Conservation (phyloP, 1,140 invertebrate species). For the Panonychus citri region DNA sequence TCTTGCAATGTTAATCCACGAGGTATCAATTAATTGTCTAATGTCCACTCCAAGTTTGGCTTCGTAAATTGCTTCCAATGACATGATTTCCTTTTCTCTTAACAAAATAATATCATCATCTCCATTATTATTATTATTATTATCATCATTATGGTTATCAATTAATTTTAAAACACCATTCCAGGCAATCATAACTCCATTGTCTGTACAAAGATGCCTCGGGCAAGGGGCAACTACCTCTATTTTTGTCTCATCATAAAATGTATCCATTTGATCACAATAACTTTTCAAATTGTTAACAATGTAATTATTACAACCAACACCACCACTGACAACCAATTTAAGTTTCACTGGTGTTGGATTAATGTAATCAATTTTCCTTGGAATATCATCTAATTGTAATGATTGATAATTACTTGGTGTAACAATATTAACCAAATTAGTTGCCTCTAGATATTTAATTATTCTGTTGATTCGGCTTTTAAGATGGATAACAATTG, state of each 20-base stretch:
- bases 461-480: slow-evolving; percentile 58
- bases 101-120: background rate
- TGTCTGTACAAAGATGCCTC: slow-evolving; percentile 68
- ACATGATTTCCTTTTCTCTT: background rate
- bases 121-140: background rate
- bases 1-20: background rate
- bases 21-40: background rate
- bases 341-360: background rate
- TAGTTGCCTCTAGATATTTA: slow-evolving; percentile 7
- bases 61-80: background rate
- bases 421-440: background rate
- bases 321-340: slow-evolving; percentile 73
- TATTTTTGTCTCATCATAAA: slow-evolving; percentile 19
- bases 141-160: background rate
- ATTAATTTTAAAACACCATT: slow-evolving; percentile 7
- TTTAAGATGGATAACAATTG: slow-evolving; percentile 49
- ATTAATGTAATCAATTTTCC: background rate
- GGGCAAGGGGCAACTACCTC: background rate
- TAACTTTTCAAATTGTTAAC: slow-evolving; percentile 38
- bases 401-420: background rate
- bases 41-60: background rate
- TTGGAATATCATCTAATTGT: background rate
- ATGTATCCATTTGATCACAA: slow-evolving; percentile 38
- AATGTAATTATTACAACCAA: slow-evolving; percentile 74
- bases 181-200: slow-evolving; percentile 99